Percentiles rank a stretch among this genome's conserved stretches.
Evolutionary conservation across 2,113 vertebrate genomes (phyloP).

Genomic region (Osmerus eperlanus): DNA sequence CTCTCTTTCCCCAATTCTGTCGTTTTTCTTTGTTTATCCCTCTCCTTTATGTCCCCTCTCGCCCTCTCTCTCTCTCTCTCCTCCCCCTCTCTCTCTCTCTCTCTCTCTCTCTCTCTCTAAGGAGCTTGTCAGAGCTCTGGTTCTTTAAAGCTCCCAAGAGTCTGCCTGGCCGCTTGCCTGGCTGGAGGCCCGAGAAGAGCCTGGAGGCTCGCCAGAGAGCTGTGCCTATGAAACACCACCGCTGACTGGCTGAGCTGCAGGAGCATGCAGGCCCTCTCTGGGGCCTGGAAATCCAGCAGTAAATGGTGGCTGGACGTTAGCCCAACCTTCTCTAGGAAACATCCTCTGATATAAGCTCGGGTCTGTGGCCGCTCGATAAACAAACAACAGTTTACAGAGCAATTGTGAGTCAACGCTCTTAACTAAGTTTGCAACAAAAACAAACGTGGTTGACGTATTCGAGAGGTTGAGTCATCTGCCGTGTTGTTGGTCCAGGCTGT

Average conservation of each 20-base stretch:
- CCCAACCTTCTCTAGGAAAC: too few species aligned
- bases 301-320: too few species aligned
- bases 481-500: too few species aligned
- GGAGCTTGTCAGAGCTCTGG: slow-evolving; percentile 31
- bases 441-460: too few species aligned
- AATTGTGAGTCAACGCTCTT: too few species aligned
- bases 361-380: too few species aligned
- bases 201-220: slow-evolving; percentile 58
- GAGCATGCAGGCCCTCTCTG: background rate
- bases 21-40: background rate
- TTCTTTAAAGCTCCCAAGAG: slow-evolving; percentile 24
- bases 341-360: too few species aligned
- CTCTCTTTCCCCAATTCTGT: background rate
- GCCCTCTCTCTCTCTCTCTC: background rate
- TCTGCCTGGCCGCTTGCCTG: slow-evolving; percentile 32
- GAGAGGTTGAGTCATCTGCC: too few species aligned
- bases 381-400: too few species aligned
- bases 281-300: background rate
- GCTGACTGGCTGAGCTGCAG: background rate
- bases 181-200: slow-evolving; percentile 50
- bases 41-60: background rate
- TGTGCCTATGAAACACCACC: slow-evolving; percentile 31
- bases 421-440: too few species aligned
- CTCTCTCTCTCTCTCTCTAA: slow-evolving; percentile 35
- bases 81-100: slow-evolving; percentile 46